Evolutionary conservation across 2,797 vertebrate species (phyloP).

Genomic region (Aselliscus stoliczkanus): DNA sequence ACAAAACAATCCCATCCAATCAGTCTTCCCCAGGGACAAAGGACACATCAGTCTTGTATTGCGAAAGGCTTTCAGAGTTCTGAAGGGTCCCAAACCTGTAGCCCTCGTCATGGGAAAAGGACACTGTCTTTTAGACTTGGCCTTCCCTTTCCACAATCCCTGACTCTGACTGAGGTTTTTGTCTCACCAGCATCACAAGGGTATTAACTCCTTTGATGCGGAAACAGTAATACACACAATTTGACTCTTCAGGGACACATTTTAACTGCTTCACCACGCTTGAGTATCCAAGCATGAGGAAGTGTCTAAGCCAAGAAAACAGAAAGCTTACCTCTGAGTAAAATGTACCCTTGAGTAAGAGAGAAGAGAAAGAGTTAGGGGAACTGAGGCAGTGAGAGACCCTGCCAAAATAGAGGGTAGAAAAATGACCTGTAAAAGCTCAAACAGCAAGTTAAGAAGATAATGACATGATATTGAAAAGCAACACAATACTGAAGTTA

Average conservation of each 20-base stretch:
- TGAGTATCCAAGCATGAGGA: background rate
- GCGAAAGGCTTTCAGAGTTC: background rate
- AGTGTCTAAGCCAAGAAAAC: background rate
- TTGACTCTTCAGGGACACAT: background rate
- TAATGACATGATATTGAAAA: background rate
- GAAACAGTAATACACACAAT: background rate
- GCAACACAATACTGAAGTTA: background rate
- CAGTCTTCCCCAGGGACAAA: background rate
- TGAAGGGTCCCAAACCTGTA: background rate
- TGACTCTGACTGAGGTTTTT: background rate
- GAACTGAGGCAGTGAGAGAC: background rate
- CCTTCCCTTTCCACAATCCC: background rate
- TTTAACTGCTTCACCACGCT: background rate
- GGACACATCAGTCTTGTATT: accelerated
- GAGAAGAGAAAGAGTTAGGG: background rate
- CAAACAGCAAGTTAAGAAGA: background rate
- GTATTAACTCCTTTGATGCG: background rate
- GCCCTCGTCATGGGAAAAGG: background rate
- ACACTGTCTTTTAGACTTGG: background rate
- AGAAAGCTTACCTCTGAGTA: background rate
- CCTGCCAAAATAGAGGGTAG: background rate
- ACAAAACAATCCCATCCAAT: background rate
- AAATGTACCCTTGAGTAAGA: background rate
- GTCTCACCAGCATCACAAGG: too few relatives aligned
- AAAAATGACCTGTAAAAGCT: background rate